Conservation (phyloP, 2,113 vertebrate species). For the Carlito syrichta region DNA sequence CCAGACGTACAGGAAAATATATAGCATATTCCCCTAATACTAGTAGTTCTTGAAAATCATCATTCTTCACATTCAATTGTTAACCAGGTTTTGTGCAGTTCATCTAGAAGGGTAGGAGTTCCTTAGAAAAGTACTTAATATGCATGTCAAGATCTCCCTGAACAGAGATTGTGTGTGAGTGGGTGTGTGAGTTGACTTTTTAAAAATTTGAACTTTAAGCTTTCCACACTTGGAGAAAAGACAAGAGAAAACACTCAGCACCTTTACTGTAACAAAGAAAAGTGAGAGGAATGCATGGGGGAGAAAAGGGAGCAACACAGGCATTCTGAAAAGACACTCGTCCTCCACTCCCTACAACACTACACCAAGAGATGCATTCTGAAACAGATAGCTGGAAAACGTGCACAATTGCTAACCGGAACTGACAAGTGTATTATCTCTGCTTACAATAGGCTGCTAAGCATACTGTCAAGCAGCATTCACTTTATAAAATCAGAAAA, state of each 20-base stretch:
- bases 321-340: background rate
- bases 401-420: background rate
- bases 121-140: slow-evolving; percentile 49
- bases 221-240: background rate
- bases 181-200: slow-evolving; percentile 6
- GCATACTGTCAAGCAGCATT: background rate
- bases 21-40: background rate
- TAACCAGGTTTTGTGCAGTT: slow-evolving; percentile 54
- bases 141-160: background rate
- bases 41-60: background rate
- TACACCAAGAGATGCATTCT: background rate
- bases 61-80: slow-evolving; percentile 17
- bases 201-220: background rate
- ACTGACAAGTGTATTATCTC: background rate
- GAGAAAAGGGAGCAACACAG: no score
- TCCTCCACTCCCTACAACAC: background rate
- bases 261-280: background rate
- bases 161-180: background rate
- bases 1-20: background rate
- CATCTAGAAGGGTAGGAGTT: slow-evolving; percentile 36
- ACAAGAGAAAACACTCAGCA: background rate
- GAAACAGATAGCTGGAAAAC: background rate
- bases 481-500: background rate
- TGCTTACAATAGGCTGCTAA: background rate
- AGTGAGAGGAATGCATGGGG: rapidly evolving